These are phyloP conservation scores for Papilio helenus DNA, from an alignment of 1,140 invertebrate genomes.

Conservation along the genomic window DNA sequence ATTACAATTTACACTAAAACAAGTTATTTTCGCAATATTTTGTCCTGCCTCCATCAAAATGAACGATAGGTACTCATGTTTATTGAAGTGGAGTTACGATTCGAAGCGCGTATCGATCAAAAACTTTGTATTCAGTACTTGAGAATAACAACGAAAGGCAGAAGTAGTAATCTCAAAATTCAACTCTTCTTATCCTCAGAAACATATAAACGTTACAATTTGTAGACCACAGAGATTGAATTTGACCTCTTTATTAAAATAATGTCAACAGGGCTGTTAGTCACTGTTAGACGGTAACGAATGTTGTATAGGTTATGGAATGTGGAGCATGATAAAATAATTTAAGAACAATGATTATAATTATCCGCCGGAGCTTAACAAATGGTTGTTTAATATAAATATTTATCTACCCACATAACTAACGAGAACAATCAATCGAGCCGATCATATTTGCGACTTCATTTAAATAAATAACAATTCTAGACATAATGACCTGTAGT, in stretches of 20 bases:
- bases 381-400: slow-evolving; percentile 28
- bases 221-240: neutral
- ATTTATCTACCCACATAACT: slow-evolving; percentile 24
- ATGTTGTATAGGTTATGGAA: slow-evolving; percentile 25
- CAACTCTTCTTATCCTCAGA: neutral
- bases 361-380: slow-evolving; percentile 11
- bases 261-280: neutral
- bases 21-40: too few species aligned
- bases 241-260: neutral
- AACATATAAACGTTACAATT: neutral
- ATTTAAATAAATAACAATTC: slow-evolving; percentile 14
- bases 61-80: too few species aligned
- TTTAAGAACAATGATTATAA: slow-evolving; percentile 30
- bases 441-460: slow-evolving; percentile 17
- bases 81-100: neutral
- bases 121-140: neutral
- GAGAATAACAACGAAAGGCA: neutral
- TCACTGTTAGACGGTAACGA: slow-evolving; percentile 2
- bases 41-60: too few species aligned
- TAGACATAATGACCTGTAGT: slow-evolving; percentile 2
- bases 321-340: slow-evolving; percentile 23
- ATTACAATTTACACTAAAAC: too few species aligned
- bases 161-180: neutral
- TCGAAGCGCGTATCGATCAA: neutral
- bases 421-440: slow-evolving; percentile 25